phyloP scores from a whole-genome alignment of 2,797 vertebrate genomes.

The Melanotaenia pygmaea region DNA sequence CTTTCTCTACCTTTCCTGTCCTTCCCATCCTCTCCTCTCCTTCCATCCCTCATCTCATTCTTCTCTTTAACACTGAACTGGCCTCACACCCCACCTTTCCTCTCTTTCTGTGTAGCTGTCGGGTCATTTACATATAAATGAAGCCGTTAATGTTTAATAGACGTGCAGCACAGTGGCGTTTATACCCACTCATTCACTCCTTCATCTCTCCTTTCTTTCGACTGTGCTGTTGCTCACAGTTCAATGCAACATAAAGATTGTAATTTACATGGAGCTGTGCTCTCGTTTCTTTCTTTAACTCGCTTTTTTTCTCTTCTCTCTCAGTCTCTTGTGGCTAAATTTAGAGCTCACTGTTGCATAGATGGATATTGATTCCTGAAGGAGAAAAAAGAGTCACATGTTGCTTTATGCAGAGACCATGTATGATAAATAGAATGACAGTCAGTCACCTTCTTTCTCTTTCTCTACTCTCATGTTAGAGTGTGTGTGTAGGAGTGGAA shows the following conservation, averaged over 20 bases:
- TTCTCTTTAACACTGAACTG: constrained; percentile 34
- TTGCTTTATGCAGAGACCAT: constrained; percentile 83
- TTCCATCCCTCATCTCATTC: constrained; percentile 22
- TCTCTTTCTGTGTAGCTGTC: constrained; percentile 72
- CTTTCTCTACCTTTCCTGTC: constrained; percentile 55
- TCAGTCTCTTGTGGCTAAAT: constrained; percentile 86
- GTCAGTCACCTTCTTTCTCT: constrained; percentile 68
- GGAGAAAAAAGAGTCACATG: constrained; percentile 64
- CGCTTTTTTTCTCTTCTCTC: constrained; percentile 53
- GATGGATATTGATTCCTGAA: constrained; percentile 88
- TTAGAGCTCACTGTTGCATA: constrained; percentile 92
- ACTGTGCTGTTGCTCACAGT: constrained; percentile 87
- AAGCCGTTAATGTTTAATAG: constrained; percentile 89
- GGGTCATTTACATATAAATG: constrained; percentile 88
- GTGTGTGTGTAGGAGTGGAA: constrained; percentile 73
- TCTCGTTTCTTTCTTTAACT: constrained; percentile 74
- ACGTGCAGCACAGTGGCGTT: constrained; percentile 78
- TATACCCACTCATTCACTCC: constrained; percentile 66
- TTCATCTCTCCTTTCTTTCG: constrained; percentile 80
- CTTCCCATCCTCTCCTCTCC: constrained; percentile 5
- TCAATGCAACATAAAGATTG: constrained; percentile 92
- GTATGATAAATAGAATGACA: constrained; percentile 76
- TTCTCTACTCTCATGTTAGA: constrained; percentile 58
- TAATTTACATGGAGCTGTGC: constrained; percentile 94
- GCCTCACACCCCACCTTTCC: constrained; percentile 55